Base-by-base conservation (phyloP, 2,888 invertebrate species). In the Pristionchus maxplancki region DNA sequence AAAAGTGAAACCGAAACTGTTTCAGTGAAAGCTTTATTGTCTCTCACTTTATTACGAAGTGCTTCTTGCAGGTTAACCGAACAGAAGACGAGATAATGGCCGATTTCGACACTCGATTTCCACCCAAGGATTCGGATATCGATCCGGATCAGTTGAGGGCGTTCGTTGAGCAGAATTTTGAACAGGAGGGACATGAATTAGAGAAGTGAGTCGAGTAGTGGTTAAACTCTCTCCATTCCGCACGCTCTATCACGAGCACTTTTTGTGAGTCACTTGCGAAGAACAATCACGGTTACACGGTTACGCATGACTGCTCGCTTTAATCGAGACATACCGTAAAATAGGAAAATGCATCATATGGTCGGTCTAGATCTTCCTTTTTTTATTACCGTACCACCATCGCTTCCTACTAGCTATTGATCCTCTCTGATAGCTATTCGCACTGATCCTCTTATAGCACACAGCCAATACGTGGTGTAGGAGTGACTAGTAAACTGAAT, bases 111-210 rank as follows among this genome's bases (percentile, higher is more conserved):
- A 20, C 44, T 34, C 37, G 88, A n/a, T 93, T 93, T 71, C 92
- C 93, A 4, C 88, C 71, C 8, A n/a, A n/a, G n/a, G 85, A 90
- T n/a, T 89, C 91, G 48, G 86, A 91, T 11, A 90, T 94, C 84
- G 83, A 90, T 11, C 89, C 88, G 28, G 87, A 87, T 17, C 90
- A 93, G 5, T 89, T 94, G 17, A 78, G 58, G 13, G 88, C 90
- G 3, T 94, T 94, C 88, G 91, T 94, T 8, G 92, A 94, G 24
- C 92, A 93, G 58, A 88, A 92, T 88, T 94, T 94, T 87, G 91
- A 92, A 11, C 90, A 89, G 31, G 93, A 91, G 78, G 93, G 93
- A 48, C 90, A 91, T 13, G 94, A 94, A 83, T 84, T 94, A 40
- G 89, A 92, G 40, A 83, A 90, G 90, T 93, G 64, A 90, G 91